Evolutionary conservation across 2,888 invertebrate genomes (phyloP), one percentile per base, ranked within the genome.

Genomic region (Acleris sparsana): DNA sequence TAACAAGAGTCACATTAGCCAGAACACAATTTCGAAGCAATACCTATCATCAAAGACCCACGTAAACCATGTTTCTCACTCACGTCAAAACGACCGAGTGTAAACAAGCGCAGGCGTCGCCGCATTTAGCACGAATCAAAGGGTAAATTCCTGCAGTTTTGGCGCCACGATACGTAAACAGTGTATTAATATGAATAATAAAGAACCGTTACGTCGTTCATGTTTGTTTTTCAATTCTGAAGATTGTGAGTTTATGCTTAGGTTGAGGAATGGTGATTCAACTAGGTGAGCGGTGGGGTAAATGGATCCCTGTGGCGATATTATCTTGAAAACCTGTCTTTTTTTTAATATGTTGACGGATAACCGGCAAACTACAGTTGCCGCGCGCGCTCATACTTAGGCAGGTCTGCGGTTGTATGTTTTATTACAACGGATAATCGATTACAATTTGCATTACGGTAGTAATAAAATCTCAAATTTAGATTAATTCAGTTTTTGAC

Each of bases 151-250:
- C 57, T 61, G 56, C 62, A 49, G 61, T 52, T 66, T 51, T 56
- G 66, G 66, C 66, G 66, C 62, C 66, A 56, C 58, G 20, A 11
- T 46, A 20, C 57, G 66, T 66, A 66, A 66, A 66, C 66, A 66
- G 46, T 53, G 52, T 66, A 62, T 66, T 51, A 56, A 56, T 48
- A 62, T 22, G 63, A 64, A 13, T 59, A 18, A 9, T 43, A 65
- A 61, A 65, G 48, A 59, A 53, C 55, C 53, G 51, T 55, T 55
- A 55, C 56, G 46, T 51, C 61, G 56, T 61, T 22, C 33, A 44
- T 52, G 55, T 65, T 65, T 56, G 61, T 33, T 66, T 56, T 61
- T 33, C 7, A 44, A 61, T 61, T 61, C 52, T 51, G 16, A 20
- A 11, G 43, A 39, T 39, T 11, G 33, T 33, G 33, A 11, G 33